Base-by-base conservation (phyloP, 2,113 vertebrate species). In the Microcebus ravelobensis region DNA sequence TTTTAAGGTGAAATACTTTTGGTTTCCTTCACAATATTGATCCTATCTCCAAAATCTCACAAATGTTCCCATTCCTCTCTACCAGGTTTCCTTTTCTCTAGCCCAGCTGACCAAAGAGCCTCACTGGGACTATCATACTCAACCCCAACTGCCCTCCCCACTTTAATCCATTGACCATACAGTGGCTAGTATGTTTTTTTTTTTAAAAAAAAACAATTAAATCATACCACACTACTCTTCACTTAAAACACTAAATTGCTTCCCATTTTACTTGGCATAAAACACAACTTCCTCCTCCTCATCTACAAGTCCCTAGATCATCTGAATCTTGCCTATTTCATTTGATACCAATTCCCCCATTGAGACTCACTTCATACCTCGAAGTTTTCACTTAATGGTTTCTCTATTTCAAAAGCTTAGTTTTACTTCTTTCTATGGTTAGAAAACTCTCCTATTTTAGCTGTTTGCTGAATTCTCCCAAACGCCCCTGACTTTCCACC, bases 101-200 rank as follows among this genome's bases (percentile, higher is more conserved):
- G 27, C 23, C 67, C 29, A 5, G 8, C 25, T 1, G 21, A 34
- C 14, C 1, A 1, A 0, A 34, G 13, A 25, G 23, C 21, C 68
- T 55, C n/a, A 31, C 0, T 31, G 34, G 15, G 18, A 61, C 25
- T 13, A 27, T 36, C 14, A 25, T 23, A 45, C 20, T 34, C 23
- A 95, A 12, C 10, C 52, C 13, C 29, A 61, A 48, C 5, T 77
- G 11, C 8, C 3, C 6, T 79, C 42, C 8, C 23, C 5, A 27
- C 5, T 3, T 67, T 17, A 73, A 84, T 9, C 10, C 34, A 27
- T 74, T 80, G 29, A 29, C 52, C 17, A n/a, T 6, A 52, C 11
- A 36, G 17, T 23, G 23, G 61, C 4, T 12, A 50, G 13, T 0
- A 73, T 42, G 42, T 13, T n/a, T 50, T 67, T 82, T 25, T 48